Conservation (phyloP, 1,140 invertebrate species). For the Armadillidium nasatum region DNA sequence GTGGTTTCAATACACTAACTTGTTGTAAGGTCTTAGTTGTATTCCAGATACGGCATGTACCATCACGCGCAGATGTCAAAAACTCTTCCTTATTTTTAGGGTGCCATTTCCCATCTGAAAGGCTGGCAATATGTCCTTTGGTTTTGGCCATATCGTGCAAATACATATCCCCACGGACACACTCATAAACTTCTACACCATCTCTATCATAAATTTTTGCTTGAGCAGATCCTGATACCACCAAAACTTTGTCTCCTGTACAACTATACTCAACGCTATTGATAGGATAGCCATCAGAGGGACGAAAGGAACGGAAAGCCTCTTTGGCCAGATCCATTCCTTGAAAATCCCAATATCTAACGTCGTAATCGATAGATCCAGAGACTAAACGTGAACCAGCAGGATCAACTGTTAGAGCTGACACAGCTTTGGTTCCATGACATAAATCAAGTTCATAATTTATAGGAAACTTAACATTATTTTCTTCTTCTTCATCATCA, state of each 20-base stretch:
- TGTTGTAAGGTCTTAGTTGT: conserved; percentile 66
- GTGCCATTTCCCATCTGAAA: conserved; percentile 91
- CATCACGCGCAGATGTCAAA: conserved; percentile 87
- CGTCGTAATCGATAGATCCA: conserved; percentile 78
- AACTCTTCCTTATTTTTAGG: conserved; percentile 88
- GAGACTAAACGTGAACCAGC: conserved; percentile 85
- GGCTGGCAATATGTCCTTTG: conserved; percentile 88
- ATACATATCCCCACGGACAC: conserved; percentile 91
- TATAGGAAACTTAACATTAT: conserved; percentile 67
- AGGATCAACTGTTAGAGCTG: conserved; percentile 82
- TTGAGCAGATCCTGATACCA: conserved; percentile 77
- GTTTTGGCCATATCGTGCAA: conserved; percentile 89
- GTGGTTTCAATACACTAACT: conserved; percentile 80
- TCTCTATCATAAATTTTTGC: conserved; percentile 94
- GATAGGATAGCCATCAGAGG: conserved; percentile 70
- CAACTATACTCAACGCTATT: conserved; percentile 82
- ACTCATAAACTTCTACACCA: conserved; percentile 92
- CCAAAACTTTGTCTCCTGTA: conserved; percentile 89
- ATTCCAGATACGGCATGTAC: conserved; percentile 85
- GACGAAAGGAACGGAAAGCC: conserved; percentile 66
- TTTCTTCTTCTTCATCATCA: conserved; percentile 47
- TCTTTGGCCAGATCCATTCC: conserved; percentile 90
- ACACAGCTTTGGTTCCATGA: conserved; percentile 79
- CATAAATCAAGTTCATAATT: conserved; percentile 74
- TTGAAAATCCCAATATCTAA: conserved; percentile 96